Percentiles rank a stretch among this genome's conserved stretches.
Conservation (phyloP, 2,888 invertebrate species). For the Machimus rusticus region DNA sequence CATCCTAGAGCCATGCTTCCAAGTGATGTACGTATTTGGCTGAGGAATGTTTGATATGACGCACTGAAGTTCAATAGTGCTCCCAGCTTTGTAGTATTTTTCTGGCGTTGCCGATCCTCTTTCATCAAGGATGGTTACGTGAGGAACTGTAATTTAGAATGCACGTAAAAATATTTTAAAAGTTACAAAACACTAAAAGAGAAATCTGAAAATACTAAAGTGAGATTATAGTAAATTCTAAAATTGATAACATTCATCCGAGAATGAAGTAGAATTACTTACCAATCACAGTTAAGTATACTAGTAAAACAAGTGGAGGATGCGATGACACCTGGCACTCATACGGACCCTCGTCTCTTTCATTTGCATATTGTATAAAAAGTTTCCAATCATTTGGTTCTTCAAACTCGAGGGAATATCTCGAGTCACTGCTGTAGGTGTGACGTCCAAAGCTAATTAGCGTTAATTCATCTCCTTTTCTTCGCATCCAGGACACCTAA, state of each 20-base stretch:
- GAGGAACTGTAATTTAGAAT: conserved; percentile 71
- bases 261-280: conserved; percentile 55
- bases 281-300: conserved; percentile 77
- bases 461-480: conserved; percentile 72
- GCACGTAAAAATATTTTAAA: neutral
- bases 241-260: too few relatives aligned
- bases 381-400: conserved; percentile 81
- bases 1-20: conserved; percentile 78
- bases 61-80: conserved; percentile 82
- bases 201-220: too few relatives aligned
- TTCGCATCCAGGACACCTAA: conserved; percentile 75
- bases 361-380: conserved; percentile 75
- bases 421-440: conserved; percentile 70
- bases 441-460: conserved; percentile 74
- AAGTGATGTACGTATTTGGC: conserved; percentile 77
- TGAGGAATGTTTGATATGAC: conserved; percentile 82
- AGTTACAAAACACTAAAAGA: too few relatives aligned
- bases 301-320: conserved; percentile 75
- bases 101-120: conserved; percentile 78
- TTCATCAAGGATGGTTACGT: conserved; percentile 82
- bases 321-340: conserved; percentile 83
- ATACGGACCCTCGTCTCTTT: conserved; percentile 79
- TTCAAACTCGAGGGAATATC: conserved; percentile 74
- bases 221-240: too few relatives aligned
- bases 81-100: conserved; percentile 84